phyloP scores from a whole-genome alignment of 1,140 invertebrate species.

The Lepidurus couesii region DNA sequence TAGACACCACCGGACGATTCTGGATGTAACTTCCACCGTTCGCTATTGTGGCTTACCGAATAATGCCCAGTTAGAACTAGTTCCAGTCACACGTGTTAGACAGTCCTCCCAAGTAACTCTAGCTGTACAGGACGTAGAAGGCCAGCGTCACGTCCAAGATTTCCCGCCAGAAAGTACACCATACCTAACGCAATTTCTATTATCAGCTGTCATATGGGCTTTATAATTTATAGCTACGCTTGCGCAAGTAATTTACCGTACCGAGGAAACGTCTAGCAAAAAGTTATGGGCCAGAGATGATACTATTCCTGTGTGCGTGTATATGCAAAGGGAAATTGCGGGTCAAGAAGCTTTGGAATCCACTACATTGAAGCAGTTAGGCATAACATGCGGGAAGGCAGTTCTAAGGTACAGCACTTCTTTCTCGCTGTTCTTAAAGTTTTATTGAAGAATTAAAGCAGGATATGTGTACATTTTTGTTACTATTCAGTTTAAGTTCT shows the following conservation, averaged over 20 bases:
- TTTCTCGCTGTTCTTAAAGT: background rate
- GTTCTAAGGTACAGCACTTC: background rate
- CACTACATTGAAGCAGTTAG: background rate
- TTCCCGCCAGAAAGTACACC: background rate
- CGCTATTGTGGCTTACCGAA: background rate
- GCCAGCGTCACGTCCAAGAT: background rate
- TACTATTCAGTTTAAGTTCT: background rate
- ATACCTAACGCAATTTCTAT: background rate
- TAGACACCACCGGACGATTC: background rate
- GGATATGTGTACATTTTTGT: too few relatives aligned
- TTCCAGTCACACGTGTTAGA: background rate
- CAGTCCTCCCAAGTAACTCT: background rate
- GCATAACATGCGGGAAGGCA: background rate
- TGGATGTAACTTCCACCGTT: constrained; percentile 2
- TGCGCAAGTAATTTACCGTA: background rate
- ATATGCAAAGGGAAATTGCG: background rate
- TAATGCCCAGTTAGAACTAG: constrained; percentile 14
- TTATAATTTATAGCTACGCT: background rate
- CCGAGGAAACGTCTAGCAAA: background rate
- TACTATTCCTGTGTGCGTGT: background rate
- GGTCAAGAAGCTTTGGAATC: background rate
- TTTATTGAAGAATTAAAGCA: background rate
- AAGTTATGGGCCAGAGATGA: background rate
- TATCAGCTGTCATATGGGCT: background rate
- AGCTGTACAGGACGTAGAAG: background rate